Conservation (phyloP, 2,797 vertebrate species). For the Poecilia velifera region DNA sequence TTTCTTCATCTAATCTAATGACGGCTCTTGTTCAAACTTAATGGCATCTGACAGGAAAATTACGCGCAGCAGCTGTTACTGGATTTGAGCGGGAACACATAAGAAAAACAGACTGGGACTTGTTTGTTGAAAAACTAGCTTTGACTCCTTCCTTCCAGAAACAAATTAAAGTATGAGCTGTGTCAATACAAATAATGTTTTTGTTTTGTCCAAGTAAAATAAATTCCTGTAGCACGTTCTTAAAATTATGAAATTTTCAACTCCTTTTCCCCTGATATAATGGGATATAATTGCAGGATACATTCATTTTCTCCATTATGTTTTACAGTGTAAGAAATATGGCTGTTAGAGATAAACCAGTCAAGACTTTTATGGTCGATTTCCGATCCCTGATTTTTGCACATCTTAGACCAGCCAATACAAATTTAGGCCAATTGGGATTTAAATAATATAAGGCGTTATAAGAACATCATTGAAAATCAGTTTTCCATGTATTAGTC, state of each 20-base stretch:
- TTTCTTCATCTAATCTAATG: slow-evolving; percentile 2
- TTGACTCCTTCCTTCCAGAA: background rate
- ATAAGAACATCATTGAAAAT: background rate
- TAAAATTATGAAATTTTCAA: background rate
- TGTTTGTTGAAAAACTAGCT: background rate
- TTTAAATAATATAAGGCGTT: background rate
- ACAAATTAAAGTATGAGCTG: background rate
- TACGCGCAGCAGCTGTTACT: slow-evolving; percentile 1
- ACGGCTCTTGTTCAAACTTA: background rate
- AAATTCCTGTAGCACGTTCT: background rate
- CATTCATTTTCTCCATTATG: background rate
- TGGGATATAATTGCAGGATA: background rate
- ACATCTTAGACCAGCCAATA: background rate
- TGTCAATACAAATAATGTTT: background rate
- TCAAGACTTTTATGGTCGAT: background rate
- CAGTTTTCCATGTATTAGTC: background rate
- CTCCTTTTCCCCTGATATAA: background rate
- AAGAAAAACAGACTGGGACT: background rate
- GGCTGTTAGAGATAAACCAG: background rate
- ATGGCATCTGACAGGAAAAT: slow-evolving; percentile 1
- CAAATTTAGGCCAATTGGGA: background rate
- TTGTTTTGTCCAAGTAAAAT: background rate
- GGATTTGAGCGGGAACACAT: background rate
- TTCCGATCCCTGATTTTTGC: background rate
- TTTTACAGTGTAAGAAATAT: background rate